phyloP scores from a whole-genome alignment of 2,113 vertebrate genomes.

The Melanerpes formicivorus region DNA sequence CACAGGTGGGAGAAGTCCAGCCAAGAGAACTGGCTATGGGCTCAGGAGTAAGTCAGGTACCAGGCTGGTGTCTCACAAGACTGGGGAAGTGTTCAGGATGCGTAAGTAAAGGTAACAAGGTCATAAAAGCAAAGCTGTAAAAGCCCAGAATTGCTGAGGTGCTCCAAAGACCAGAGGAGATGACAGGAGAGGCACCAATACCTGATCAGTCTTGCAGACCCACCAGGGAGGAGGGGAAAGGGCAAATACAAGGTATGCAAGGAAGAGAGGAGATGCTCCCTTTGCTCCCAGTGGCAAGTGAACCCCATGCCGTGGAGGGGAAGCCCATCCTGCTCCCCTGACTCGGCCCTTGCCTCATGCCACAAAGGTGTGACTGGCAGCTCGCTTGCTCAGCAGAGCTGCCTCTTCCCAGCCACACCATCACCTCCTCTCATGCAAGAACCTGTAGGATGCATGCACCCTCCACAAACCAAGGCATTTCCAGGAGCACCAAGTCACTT shows the following conservation, averaged over 20 bases:
- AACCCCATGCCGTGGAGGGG: not conserved
- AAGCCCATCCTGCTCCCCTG: not conserved
- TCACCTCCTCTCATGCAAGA: fast-evolving
- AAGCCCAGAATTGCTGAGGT: not conserved
- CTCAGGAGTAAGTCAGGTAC: not conserved
- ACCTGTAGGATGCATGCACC: not conserved
- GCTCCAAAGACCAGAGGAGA: not conserved
- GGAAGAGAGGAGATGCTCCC: not conserved
- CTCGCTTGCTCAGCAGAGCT: not conserved
- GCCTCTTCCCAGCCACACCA: not conserved
- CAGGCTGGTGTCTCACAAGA: not conserved
- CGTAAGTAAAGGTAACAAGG: not conserved
- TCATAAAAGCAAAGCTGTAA: not conserved
- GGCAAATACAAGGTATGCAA: not conserved
- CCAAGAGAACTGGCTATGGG: not conserved
- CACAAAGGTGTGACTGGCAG: not conserved
- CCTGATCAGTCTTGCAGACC: not conserved
- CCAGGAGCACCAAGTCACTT: not conserved
- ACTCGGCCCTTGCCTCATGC: not conserved
- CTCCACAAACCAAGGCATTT: not conserved
- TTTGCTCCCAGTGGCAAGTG: not conserved
- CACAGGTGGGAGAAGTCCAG: not conserved
- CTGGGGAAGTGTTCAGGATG: not conserved
- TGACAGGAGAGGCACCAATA: not conserved
- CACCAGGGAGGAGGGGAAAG: not conserved